phyloP scores from a whole-genome alignment of 2,113 vertebrate species.

The Pelecanus crispus region DNA sequence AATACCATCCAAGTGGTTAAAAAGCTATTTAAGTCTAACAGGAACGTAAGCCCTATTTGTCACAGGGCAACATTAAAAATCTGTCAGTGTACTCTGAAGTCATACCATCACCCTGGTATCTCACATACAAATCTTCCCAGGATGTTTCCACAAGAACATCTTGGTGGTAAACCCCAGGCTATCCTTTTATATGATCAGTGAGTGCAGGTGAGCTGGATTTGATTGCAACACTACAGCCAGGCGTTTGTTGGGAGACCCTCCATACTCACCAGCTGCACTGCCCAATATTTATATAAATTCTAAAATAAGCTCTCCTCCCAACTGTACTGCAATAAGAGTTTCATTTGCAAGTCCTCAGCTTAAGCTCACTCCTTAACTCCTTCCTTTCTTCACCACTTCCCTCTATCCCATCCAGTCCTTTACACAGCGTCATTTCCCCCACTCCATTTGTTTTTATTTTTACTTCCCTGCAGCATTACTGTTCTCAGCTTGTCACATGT shows the following conservation, averaged over 20 bases:
- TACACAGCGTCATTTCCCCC: background rate
- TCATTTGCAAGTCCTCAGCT: background rate
- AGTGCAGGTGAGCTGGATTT: background rate
- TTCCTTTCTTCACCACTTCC: slow-evolving; percentile 1
- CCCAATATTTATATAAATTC: background rate
- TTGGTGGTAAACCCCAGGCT: background rate
- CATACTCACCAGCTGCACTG: background rate
- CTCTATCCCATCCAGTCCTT: background rate
- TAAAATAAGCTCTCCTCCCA: background rate
- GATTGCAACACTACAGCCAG: background rate
- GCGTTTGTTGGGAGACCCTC: background rate
- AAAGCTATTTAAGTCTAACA: background rate
- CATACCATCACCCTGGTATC: background rate
- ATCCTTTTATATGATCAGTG: background rate
- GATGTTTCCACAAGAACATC: background rate
- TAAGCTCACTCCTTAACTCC: background rate
- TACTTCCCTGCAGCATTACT: background rate
- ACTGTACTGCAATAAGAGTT: background rate
- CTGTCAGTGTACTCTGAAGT: background rate
- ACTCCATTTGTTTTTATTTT: background rate
- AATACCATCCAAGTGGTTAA: background rate
- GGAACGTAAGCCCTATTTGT: background rate
- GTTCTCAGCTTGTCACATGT: background rate
- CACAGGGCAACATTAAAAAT: background rate
- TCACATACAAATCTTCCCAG: background rate